Evolutionary conservation across 2,113 vertebrate species (phyloP).

Genomic region (Dermatemys mawii): DNA sequence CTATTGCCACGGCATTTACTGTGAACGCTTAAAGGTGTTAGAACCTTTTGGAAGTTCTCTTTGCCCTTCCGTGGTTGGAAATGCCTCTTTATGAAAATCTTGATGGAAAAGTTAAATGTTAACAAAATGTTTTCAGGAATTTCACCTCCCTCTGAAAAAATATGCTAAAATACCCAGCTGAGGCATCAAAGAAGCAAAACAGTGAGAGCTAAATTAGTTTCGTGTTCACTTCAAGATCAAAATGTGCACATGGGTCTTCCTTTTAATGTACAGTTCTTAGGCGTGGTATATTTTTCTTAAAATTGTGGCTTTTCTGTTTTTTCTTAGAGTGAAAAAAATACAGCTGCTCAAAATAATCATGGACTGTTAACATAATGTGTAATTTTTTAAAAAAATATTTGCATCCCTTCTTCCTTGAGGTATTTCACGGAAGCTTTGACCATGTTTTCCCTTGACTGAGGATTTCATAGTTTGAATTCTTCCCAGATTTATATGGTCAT

Average conservation of each 20-base stretch:
- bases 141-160: background rate
- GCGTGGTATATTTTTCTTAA: constrained; percentile 50
- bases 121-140: constrained; percentile 32
- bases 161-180: background rate
- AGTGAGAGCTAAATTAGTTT: background rate
- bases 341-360: constrained; percentile 39
- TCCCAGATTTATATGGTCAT: constrained; percentile 44
- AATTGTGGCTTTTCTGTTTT: constrained; percentile 28
- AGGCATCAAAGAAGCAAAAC: constrained; percentile 6
- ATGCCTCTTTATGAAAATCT: constrained; percentile 31
- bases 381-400: constrained; percentile 6
- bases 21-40: background rate
- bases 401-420: constrained; percentile 11
- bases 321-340: background rate
- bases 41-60: constrained; percentile 6
- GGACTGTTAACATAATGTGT: background rate
- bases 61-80: background rate
- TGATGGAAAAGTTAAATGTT: constrained; percentile 33
- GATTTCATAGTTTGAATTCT: constrained; percentile 47
- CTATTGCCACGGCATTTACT: background rate
- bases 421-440: constrained; percentile 56
- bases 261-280: background rate
- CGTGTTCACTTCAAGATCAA: constrained; percentile 44
- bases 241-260: background rate
- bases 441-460: constrained; percentile 41